Conservation (phyloP, 2,888 invertebrate species). For the Syrphus vitripennis region DNA sequence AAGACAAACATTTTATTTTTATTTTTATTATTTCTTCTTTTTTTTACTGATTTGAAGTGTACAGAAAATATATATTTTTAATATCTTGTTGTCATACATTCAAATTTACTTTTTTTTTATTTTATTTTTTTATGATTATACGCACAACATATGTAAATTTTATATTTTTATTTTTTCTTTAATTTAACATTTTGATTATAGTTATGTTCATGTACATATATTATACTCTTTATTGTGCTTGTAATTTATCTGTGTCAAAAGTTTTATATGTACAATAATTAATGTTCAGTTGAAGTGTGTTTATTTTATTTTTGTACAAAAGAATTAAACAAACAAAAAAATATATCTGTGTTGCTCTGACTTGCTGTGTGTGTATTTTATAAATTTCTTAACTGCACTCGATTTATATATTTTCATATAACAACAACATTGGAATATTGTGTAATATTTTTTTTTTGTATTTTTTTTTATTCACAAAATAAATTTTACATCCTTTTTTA, state of each 20-base stretch:
- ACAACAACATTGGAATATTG: slow-evolving; percentile 20
- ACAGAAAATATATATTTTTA: neutral
- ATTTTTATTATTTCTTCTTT: slow-evolving; percentile 13
- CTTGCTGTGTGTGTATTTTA: slow-evolving; percentile 21
- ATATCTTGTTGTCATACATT: slow-evolving; percentile 5
- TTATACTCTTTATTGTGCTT: slow-evolving; percentile 7
- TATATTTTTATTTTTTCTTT: neutral
- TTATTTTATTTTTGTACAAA: neutral
- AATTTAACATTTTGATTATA: slow-evolving; percentile 18
- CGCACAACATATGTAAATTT: slow-evolving; percentile 36
- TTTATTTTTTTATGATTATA: slow-evolving; percentile 35
- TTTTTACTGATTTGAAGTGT: slow-evolving; percentile 36
- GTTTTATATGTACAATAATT: slow-evolving; percentile 12
- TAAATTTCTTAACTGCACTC: slow-evolving; percentile 40
- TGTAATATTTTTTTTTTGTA: neutral
- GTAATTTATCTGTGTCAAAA: slow-evolving; percentile 30
- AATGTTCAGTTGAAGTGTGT: slow-evolving; percentile 29
- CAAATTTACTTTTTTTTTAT: slow-evolving; percentile 28
- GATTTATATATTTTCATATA: slow-evolving; percentile 4
- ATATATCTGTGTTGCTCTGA: slow-evolving; percentile 21
- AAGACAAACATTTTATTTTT: slow-evolving; percentile 38
- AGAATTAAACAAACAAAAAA: neutral
- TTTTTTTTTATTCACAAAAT: slow-evolving; percentile 1
- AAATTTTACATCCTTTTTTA: slow-evolving; percentile 35
- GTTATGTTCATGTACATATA: neutral